Evolutionary conservation across 2,797 vertebrate genomes (phyloP), one percentile per base, ranked within the genome.

Genomic region (Ctenosaura bakeri): DNA sequence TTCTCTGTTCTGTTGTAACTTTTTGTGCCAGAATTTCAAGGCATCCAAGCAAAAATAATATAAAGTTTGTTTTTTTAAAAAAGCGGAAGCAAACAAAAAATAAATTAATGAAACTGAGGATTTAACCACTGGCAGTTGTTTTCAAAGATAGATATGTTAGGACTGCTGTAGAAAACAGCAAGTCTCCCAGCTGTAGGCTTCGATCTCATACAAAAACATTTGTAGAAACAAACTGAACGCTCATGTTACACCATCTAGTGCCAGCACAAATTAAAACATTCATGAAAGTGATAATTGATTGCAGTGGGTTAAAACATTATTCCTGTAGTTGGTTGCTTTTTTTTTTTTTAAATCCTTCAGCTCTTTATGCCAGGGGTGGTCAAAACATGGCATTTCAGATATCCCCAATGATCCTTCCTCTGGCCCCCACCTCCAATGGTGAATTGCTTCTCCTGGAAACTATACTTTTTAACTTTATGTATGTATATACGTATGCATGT

Each of bases 161-260:
- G 22, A 78, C 4, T 78, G 38, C 38, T 24, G 18, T 46, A 6
- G 29, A 26, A 26, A 62, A 59, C 12, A 26, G 24, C 4, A 88
- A 71, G 12, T 52, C 62, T 46, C n/a, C 26, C 62, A 2, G 56
- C 73, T 50, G 18, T 3, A 59, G 29, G 10, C 46, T 74, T 71
- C 32, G 7, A 59, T 24, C 46, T 62, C 26, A 18, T 79, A 26
- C 6, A 56, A 76, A 69, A 35, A 14, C 35, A 56, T 46, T n/a
- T 62, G n/a, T 24, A 14, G 38, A 54, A 83, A 16, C 3, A 14
- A 50, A 26, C 14, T 52, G 16, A 10, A 26, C 77, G 77, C 56
- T 64, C 56, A 78, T 84, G n/a, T 66, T 64, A 73, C 73, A 38
- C 88, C 88, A 89, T 78, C 88, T 89, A 89, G 82, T 66, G 88